A percentile compares a stretch with the other conserved stretches of the same genome.
These are phyloP conservation scores for Cheilosia grossa DNA, from an alignment of 2,888 invertebrate species.

Conservation along the genomic window DNA sequence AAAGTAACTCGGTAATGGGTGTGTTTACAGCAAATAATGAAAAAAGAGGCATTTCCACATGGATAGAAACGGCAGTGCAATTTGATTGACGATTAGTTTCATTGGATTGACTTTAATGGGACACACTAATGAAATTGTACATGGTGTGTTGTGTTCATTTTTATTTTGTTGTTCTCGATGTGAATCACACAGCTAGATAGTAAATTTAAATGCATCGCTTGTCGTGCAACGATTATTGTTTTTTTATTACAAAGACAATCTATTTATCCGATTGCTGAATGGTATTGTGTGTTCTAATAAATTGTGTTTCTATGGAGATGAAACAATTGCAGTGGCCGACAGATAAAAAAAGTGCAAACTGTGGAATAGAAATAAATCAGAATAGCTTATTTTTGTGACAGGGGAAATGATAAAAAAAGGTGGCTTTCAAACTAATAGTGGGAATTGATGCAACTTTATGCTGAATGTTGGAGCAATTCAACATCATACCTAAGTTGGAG, in stretches of 20 bases:
- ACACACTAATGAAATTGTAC: slow-evolving; percentile 29
- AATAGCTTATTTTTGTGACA: too few relatives aligned
- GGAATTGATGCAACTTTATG: too few relatives aligned
- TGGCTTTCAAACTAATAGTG: too few relatives aligned
- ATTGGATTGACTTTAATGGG: slow-evolving; percentile 32
- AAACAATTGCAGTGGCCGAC: not conserved
- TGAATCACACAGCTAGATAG: not conserved
- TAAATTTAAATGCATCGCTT: slow-evolving; percentile 30
- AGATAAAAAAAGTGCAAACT: not conserved
- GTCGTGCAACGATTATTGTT: slow-evolving; percentile 27
- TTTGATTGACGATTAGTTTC: slow-evolving; percentile 47
- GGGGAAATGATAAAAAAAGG: too few relatives aligned
- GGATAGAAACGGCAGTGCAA: slow-evolving; percentile 33
- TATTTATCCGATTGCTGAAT: slow-evolving; percentile 10
- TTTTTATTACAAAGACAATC: slow-evolving; percentile 13
- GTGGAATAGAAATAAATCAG: too few relatives aligned
- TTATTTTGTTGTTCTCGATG: not conserved
- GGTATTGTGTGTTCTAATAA: not conserved
- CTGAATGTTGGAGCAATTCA: too few relatives aligned
- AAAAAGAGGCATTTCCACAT: slow-evolving; percentile 43
- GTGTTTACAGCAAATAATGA: not conserved
- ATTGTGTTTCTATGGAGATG: not conserved
- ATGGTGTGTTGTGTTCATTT: not conserved
- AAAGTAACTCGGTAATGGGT: slow-evolving; percentile 29
- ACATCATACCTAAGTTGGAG: too few relatives aligned